Evolutionary conservation across 2,113 vertebrate species (phyloP), one percentile per base, ranked within the genome.

Genomic region (Eptatretus burgeri): DNA sequence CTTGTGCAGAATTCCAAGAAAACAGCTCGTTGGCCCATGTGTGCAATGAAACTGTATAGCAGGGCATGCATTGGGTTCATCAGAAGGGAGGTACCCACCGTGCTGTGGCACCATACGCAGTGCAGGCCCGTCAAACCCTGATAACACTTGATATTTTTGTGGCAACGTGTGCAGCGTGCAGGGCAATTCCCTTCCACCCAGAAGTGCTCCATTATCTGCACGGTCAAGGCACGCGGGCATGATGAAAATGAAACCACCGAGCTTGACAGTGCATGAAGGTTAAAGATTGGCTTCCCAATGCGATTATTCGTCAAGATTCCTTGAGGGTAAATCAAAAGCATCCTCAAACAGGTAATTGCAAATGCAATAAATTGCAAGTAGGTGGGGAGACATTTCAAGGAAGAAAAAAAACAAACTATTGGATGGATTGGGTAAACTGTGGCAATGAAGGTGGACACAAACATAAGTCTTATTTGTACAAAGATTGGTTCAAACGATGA

Each of bases 61-160:
- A 41, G 27, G 27, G 27, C 27, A 41, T 41, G 27, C 27, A 41
- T 5, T 41, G 27, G 7, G 3, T 5, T 41, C 27, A 41, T 7
- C 27, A 41, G 27, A 41, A 17, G 56, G 51, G 51, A 71, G 67
- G 52, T 79, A 80, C 74, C 80, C 74, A 93, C 86, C 73, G 85
- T 88, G 74, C 83, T 85, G 73, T 93, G 86, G 79, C 86, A 93
- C 85, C 86, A 94, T 68, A 87, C 82, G 72, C 86, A 89, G 67
- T 88, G 84, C 67, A 93, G 80, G 72, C 86, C 85, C 52, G 82
- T 86, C 74, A 93, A 74, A 67, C 83, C 84, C 74, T 89, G 85
- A 76, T 85, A 94, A 75, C 85, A 93, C 71, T 93, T 93, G 68
- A 95, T 81, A 65, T 79, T 84, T 80, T 93, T 87, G 74, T 88